Conservation (phyloP, 2,797 vertebrate genomes). For the Bradypodion ventrale region DNA sequence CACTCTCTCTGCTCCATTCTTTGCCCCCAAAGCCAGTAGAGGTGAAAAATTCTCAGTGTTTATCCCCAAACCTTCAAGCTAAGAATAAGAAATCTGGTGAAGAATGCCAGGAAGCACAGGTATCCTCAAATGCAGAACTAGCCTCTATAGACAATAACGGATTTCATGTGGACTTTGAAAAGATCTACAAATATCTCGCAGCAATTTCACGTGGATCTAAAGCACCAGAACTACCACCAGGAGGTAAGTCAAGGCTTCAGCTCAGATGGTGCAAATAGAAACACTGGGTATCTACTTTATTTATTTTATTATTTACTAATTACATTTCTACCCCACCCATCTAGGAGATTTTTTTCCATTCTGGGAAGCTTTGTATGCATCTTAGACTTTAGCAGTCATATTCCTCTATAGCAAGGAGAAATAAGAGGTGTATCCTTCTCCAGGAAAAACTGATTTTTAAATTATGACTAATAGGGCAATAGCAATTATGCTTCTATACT, state of each 20-base stretch:
- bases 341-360: too few species aligned
- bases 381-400: neutral
- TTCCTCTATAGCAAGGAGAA: neutral
- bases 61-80: neutral
- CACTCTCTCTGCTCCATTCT: constrained; percentile 64
- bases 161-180: constrained; percentile 67
- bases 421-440: too few species aligned
- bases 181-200: constrained; percentile 71
- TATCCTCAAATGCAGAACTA: neutral
- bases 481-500: too few species aligned
- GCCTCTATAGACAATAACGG: neutral
- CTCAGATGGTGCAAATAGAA: neutral
- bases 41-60: neutral
- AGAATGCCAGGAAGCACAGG: neutral
- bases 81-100: neutral
- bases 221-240: constrained; percentile 64
- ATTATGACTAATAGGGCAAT: too few species aligned
- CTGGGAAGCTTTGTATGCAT: too few species aligned
- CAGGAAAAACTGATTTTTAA: too few species aligned
- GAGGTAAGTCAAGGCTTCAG: constrained; percentile 52
- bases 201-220: constrained; percentile 43
- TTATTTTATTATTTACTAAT: too few species aligned
- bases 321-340: too few species aligned
- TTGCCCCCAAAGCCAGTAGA: constrained; percentile 54
- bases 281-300: neutral